These are phyloP conservation scores for Sebastes hopkinsi DNA, from an alignment of 2,797 vertebrate genomes.

Conservation along the genomic window DNA sequence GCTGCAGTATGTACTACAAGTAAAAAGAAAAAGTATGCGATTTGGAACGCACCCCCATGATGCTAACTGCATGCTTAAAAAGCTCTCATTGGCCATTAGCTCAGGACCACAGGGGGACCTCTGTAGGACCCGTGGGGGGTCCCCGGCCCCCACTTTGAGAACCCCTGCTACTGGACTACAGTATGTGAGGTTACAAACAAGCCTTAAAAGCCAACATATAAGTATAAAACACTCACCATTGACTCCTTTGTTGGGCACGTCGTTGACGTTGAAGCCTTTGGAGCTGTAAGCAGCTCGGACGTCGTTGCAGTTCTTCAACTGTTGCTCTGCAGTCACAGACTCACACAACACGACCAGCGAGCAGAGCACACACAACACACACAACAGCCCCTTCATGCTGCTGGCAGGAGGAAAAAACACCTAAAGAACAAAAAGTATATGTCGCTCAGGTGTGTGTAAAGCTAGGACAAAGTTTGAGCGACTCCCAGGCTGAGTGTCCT, in stretches of 20 bases:
- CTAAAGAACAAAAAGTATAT: not conserved
- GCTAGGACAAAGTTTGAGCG: constrained; percentile 56
- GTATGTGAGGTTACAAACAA: not conserved
- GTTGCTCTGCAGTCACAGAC: constrained; percentile 83
- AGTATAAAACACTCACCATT: constrained; percentile 82
- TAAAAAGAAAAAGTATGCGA: too few species aligned
- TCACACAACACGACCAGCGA: constrained; percentile 76
- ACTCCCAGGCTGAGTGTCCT: constrained; percentile 72
- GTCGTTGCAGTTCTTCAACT: constrained; percentile 92
- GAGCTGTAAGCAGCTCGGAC: constrained; percentile 90
- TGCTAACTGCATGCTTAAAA: constrained; percentile 28
- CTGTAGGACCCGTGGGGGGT: constrained; percentile 1
- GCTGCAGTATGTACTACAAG: too few species aligned
- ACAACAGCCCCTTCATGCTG: constrained; percentile 76
- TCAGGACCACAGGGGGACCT: constrained; percentile 8
- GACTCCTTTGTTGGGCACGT: constrained; percentile 90
- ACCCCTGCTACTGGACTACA: not conserved
- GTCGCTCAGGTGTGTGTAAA: constrained; percentile 23
- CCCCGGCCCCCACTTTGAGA: not conserved
- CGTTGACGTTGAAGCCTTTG: constrained; percentile 93
- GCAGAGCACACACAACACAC: constrained; percentile 74
- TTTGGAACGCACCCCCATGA: too few species aligned
- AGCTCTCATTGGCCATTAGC: not conserved
- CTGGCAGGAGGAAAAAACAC: not conserved
- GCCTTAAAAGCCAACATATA: rapidly evolving